Evolutionary conservation across 2,888 invertebrate species (phyloP).

Genomic region (Sphaerophoria taeniata): DNA sequence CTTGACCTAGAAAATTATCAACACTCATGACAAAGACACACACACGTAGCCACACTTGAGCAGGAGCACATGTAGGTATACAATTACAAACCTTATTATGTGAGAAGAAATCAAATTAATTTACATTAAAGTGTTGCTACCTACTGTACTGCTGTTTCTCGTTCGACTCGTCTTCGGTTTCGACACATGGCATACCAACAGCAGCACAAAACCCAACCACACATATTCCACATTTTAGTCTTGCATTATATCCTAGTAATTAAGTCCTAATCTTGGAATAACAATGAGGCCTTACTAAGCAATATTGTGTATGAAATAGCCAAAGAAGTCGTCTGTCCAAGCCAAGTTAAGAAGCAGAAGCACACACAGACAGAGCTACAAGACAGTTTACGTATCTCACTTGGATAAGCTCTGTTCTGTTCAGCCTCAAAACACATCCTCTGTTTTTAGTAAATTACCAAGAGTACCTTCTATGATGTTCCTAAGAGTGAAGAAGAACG

Average conservation of each 20-base stretch:
- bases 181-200: background rate
- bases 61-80: background rate
- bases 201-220: background rate
- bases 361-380: constrained; percentile 8
- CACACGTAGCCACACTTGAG: background rate
- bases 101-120: constrained; percentile 31
- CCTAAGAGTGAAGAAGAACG: background rate
- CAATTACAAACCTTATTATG: background rate
- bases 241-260: constrained; percentile 45
- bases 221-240: constrained; percentile 24
- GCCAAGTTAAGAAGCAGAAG: background rate
- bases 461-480: constrained; percentile 12
- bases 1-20: constrained; percentile 36
- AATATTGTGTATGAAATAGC: background rate
- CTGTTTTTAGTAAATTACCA: constrained; percentile 38
- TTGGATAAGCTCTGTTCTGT: constrained; percentile 34
- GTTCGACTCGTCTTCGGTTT: background rate
- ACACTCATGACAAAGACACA: background rate
- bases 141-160: too few species aligned
- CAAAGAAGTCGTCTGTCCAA: constrained; percentile 24
- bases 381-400: constrained; percentile 60
- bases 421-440: constrained; percentile 34
- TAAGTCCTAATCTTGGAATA: constrained; percentile 52
- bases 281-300: constrained; percentile 33
- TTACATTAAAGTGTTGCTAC: constrained; percentile 15